Evolutionary conservation across 92 coral and sea anemone genomes (phyloP), one percentile per base, ranked within the genome.

Genomic region (Porites divaricata): DNA sequence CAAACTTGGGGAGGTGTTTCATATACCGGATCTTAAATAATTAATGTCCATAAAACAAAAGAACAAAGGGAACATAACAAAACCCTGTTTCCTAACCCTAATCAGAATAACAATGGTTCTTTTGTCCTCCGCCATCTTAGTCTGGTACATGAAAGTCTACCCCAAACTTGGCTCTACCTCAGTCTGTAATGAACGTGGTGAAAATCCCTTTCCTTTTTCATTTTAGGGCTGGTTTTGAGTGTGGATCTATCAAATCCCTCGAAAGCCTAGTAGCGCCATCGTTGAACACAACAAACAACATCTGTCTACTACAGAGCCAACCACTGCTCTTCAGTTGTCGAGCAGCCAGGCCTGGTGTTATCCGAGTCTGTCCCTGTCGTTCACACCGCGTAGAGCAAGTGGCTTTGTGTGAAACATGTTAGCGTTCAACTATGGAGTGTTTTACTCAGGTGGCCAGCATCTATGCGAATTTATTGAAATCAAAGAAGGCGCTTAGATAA

Each of bases 291-390:
- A 64, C 84, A 10, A 87, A 90, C 77, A 84, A 70, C 22, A 87
- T 82, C 8, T 95, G 98, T 65, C 12, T 89, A 4, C 90, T 95
- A n/a, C 98, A 95, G 76, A 90, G 88, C 26, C 93, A 93, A 86
- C 91, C 96, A n/a, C 74, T 95, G 69, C 83, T 93, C 23, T 95
- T 90, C 70, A 92, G 95, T 80, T 86, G 91, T 70, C 91, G 88
- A 23, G 88, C 95, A n/a, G 83, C 68, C 61, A 54, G 59, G 59
- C 59, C 59, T 54, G 73, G 80, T 67, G 80, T 76, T 0, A 5
- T 35, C 22, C 89, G 95, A 65, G 41, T 94, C 12, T 94, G 98
- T 65, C 98, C 98, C 15, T 94, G 98, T 68, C 91, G 98, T 75
- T 88, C 84, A 14, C 87, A 79, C 81, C 95, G 84, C 25, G 84